Base-by-base conservation (phyloP, 2,113 vertebrate genomes). In the Synchiropus splendidus region DNA sequence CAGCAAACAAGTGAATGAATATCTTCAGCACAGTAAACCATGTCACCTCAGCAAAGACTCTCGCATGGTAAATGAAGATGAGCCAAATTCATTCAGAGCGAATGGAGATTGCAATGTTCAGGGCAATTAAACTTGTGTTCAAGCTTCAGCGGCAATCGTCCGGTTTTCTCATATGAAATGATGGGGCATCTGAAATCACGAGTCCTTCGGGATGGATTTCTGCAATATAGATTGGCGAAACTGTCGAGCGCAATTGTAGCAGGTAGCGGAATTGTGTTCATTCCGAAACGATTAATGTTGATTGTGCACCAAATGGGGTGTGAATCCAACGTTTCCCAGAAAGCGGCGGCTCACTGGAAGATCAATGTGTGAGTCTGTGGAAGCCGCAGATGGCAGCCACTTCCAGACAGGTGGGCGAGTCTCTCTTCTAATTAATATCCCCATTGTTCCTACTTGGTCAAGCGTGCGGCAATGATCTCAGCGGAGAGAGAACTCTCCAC, bases 211-310 rank as follows among this genome's bases (percentile, higher is more conserved):
- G 21, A 27, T 27, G 21, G 21, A 27, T 27, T 27, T 27, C 8
- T 27, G 21, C 21, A 27, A 27, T 27, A 27, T 27, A 27, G 21
- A 27, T 27, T 27, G 4, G 21, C 4, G 21, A 4, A 27, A 27
- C 21, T 27, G 21, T 53, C 12, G 18, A 17, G 16, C 40, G 14
- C 46, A 52, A 38, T 36, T 52, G 45, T 39, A 36, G 38, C 42
- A 10, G 32, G 32, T 15, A n/a, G 32, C 58, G 45, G 8, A 27
- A 27, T 27, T 8, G 42, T 49, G 51, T 79, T 70, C 62, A 64
- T 75, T 43, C 63, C 43, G n/a, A 48, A 48, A 54, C 66, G 73
- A 82, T 77, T 80, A 63, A 82, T 80, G 78, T 67, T 72, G 63
- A 70, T 64, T 54, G 49, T 49, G 56, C 35, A 51, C 59, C 77